These are phyloP conservation scores for Dicrurus megarhynchus DNA, from an alignment of 2,113 vertebrate species.

Conservation along the genomic window DNA sequence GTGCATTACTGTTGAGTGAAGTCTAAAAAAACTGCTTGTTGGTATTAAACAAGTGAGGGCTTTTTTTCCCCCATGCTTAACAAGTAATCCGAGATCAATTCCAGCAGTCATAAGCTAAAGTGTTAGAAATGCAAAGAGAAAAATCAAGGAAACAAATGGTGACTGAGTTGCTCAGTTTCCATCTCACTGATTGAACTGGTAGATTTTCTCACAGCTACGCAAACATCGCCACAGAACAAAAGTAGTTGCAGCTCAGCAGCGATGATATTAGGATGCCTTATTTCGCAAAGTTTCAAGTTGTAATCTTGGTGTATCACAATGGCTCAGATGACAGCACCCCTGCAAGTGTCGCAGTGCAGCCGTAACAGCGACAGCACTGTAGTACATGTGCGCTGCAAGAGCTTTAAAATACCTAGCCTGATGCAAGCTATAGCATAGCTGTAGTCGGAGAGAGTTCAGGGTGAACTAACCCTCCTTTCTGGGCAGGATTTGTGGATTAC, in stretches of 20 bases:
- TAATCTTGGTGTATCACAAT: neutral
- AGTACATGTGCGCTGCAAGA: neutral
- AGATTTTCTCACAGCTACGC: neutral
- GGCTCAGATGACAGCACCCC: neutral
- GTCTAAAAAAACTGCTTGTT: neutral
- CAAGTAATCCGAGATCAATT: neutral
- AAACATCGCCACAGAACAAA: neutral
- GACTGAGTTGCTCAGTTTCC: neutral
- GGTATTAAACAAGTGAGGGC: constrained; percentile 8
- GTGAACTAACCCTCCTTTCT: neutral
- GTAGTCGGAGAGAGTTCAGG: neutral
- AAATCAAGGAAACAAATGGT: neutral
- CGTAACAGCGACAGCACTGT: neutral
- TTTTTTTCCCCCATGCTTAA: neutral
- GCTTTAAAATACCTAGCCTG: neutral
- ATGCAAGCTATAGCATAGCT: neutral
- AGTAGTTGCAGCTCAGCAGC: neutral
- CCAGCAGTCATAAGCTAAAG: neutral
- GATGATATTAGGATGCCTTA: neutral
- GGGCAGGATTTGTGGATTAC: neutral
- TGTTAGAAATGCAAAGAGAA: neutral
- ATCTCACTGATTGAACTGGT: neutral
- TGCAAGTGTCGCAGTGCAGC: neutral
- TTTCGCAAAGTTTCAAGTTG: neutral
- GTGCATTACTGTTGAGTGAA: neutral